Percentiles rank a stretch among this genome's conserved stretches.
phyloP scores from a whole-genome alignment of 1,140 invertebrate genomes.

The Panagrolaimus sp. region DNA sequence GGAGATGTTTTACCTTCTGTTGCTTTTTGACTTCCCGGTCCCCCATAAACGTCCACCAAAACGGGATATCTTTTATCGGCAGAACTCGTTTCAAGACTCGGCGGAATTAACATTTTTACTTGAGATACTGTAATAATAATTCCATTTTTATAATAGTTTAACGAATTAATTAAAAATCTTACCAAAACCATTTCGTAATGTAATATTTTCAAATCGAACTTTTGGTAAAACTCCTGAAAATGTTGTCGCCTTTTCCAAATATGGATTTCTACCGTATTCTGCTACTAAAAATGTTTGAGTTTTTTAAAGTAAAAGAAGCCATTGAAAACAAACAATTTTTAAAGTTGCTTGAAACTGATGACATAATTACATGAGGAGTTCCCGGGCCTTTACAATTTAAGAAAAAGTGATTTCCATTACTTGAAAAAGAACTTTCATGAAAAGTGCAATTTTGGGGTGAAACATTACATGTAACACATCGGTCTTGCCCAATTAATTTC shows the following conservation, averaged over 20 bases:
- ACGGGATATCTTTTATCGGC: constrained; percentile 41
- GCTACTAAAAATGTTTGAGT: constrained; percentile 18
- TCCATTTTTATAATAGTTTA: constrained; percentile 11
- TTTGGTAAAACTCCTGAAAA: constrained; percentile 29
- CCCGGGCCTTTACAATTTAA: constrained; percentile 49
- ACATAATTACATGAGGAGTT: constrained; percentile 32
- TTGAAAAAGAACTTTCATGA: constrained; percentile 41
- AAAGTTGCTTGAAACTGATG: constrained; percentile 32
- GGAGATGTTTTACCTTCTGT: too few species aligned
- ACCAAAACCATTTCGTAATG: constrained; percentile 36
- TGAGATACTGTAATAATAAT: constrained; percentile 30
- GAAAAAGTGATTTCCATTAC: constrained; percentile 36
- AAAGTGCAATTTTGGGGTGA: constrained; percentile 42
- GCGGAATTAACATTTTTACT: constrained; percentile 43
- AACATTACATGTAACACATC: constrained; percentile 40
- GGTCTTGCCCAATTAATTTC: neutral
- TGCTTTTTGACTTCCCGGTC: constrained; percentile 49
- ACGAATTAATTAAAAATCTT: constrained; percentile 22
- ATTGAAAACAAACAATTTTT: constrained; percentile 19
- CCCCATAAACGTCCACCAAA: constrained; percentile 38
- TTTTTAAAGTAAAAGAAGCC: constrained; percentile 19
- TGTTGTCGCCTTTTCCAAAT: constrained; percentile 30
- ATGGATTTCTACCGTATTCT: constrained; percentile 39
- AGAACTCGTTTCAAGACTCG: constrained; percentile 27
- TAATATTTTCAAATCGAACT: constrained; percentile 46